Conservation (phyloP, 2,888 invertebrate genomes). For the Heliothis peltigera region DNA sequence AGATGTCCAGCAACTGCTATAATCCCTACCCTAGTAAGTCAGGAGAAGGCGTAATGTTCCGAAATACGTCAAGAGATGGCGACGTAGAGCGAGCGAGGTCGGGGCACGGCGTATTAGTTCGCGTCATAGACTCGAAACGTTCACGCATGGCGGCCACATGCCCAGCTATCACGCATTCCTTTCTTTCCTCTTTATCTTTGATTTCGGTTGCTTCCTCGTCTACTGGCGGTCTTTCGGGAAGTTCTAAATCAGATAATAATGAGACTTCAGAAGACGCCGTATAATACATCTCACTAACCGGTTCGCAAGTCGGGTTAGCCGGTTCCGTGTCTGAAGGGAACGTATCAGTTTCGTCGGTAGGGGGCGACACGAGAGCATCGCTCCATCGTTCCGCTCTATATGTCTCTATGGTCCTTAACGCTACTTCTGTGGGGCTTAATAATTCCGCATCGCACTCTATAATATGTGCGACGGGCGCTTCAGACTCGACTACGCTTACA, state of each 20-base stretch:
- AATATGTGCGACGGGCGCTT: conserved; percentile 41
- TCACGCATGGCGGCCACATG: conserved; percentile 89
- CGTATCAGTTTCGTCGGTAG: conserved; percentile 66
- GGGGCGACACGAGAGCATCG: conserved; percentile 72
- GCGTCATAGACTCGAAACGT: conserved; percentile 87
- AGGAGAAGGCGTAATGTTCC: conserved; percentile 80
- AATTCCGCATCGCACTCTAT: conserved; percentile 61
- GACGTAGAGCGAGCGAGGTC: conserved; percentile 75
- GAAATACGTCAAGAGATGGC: conserved; percentile 76
- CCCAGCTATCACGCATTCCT: conserved; percentile 81
- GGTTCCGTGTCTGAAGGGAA: conserved; percentile 68
- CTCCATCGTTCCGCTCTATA: conserved; percentile 70
- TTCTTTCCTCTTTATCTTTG: conserved; percentile 68
- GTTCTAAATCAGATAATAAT: conserved; percentile 77
- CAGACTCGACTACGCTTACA: conserved; percentile 26
- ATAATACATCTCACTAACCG: conserved; percentile 82
- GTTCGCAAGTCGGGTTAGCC: conserved; percentile 67
- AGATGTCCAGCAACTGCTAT: not conserved
- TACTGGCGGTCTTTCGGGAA: conserved; percentile 63
- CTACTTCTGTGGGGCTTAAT: conserved; percentile 71
- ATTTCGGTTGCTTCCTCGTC: conserved; percentile 57
- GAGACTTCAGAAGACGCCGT: conserved; percentile 85
- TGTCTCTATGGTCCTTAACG: conserved; percentile 68
- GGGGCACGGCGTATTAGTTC: conserved; percentile 83
- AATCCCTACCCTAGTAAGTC: conserved; percentile 69